Conservation (phyloP, 2,888 invertebrate species). For the Trileptium ribeirensis region DNA sequence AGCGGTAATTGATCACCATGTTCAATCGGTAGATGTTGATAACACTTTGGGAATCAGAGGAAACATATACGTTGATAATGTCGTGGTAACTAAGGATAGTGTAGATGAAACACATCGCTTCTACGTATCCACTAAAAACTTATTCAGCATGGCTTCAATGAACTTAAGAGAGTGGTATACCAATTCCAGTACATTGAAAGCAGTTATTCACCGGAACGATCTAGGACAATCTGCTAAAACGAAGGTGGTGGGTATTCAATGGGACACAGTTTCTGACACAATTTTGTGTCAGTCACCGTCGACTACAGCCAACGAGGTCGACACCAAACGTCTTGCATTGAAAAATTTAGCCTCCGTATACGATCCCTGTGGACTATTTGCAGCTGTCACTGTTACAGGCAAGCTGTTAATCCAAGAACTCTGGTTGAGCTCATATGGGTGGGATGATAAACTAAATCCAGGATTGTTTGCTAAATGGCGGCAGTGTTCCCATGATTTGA, state of each 20-base stretch:
- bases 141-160: too few relatives aligned
- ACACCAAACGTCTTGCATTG: too few relatives aligned
- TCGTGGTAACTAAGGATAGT: slow-evolving; percentile 17
- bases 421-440: too few relatives aligned
- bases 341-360: too few relatives aligned
- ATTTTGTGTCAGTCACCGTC: slow-evolving; percentile 29
- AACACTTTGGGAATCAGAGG: not conserved
- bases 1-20: slow-evolving; percentile 17
- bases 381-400: too few relatives aligned
- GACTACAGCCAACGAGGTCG: too few relatives aligned
- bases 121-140: slow-evolving; percentile 19
- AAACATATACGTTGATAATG: slow-evolving; percentile 24
- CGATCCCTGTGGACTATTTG: too few relatives aligned
- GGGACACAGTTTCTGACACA: too few relatives aligned
- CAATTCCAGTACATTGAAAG: slow-evolving; percentile 24
- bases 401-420: slow-evolving; percentile 23
- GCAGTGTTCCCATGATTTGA: too few relatives aligned
- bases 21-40: not conserved
- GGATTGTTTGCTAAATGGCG: too few relatives aligned
- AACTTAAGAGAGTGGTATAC: slow-evolving; percentile 26
- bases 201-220: slow-evolving; percentile 1
- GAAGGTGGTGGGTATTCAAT: slow-evolving; percentile 34
- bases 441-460: too few relatives aligned
- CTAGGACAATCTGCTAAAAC: not conserved
- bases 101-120: slow-evolving; percentile 9